Percentiles rank a stretch among this genome's conserved stretches.
Evolutionary conservation across 2,888 invertebrate genomes (phyloP).

Genomic region (Meghimatium bilineatum): DNA sequence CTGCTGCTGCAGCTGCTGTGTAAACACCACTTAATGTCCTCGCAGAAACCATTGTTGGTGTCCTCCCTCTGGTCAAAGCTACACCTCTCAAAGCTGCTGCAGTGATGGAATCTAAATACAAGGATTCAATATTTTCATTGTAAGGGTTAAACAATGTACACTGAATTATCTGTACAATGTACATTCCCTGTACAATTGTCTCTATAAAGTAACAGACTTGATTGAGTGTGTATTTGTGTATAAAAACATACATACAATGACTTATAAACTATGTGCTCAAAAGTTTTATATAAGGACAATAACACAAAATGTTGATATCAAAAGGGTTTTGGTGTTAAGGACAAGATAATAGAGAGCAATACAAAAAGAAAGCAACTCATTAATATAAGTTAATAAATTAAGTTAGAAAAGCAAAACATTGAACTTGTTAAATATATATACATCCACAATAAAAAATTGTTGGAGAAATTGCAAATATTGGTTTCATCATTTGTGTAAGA

Average conservation of each 20-base stretch:
- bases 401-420: neutral
- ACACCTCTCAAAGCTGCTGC: slow-evolving; percentile 90
- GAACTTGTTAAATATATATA: too few species aligned
- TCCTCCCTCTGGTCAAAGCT: slow-evolving; percentile 87
- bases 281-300: too few species aligned
- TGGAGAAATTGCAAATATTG: too few species aligned
- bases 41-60: slow-evolving; percentile 84
- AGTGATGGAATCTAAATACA: slow-evolving; percentile 62
- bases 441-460: too few species aligned
- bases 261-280: too few species aligned
- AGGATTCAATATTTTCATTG: neutral
- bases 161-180: neutral
- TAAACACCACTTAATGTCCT: slow-evolving; percentile 67
- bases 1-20: slow-evolving; percentile 85
- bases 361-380: neutral
- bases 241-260: too few species aligned
- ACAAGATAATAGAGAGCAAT: neutral
- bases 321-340: neutral
- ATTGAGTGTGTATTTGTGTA: neutral
- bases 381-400: too few species aligned
- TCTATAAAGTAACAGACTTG: neutral
- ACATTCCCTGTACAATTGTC: neutral
- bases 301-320: too few species aligned
- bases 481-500: too few species aligned
- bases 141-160: neutral